Evolutionary conservation across 2,797 vertebrate species (phyloP).

Genomic region (Dendrocincla fuliginosa): DNA sequence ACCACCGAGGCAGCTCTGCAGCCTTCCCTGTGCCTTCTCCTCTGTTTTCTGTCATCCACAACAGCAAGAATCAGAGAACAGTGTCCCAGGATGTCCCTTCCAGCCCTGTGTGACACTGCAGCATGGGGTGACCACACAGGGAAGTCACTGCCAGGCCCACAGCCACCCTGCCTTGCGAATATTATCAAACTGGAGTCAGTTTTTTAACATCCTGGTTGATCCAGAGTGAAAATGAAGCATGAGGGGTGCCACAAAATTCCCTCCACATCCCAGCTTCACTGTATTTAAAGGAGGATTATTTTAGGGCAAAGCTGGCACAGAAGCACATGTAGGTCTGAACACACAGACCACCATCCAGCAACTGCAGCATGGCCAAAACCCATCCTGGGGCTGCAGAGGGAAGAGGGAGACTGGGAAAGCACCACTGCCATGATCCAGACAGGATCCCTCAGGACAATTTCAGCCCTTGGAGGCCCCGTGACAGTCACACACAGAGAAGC

Average conservation of each 20-base stretch:
- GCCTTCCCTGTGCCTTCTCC: not conserved
- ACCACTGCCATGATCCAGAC: not conserved
- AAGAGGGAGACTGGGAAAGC: not conserved
- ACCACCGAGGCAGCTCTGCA: not conserved
- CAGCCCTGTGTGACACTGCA: not conserved
- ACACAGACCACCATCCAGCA: not conserved
- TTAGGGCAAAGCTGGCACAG: not conserved
- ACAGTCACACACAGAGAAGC: not conserved
- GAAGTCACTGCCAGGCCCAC: not conserved
- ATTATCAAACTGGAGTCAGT: not conserved
- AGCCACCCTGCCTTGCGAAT: not conserved
- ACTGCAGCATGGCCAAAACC: not conserved
- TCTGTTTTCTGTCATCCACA: not conserved
- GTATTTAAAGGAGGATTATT: not conserved
- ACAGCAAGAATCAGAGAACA: not conserved
- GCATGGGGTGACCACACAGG: not conserved
- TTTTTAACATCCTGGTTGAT: not conserved
- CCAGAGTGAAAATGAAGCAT: not conserved
- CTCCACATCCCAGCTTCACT: not conserved
- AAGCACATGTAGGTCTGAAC: not conserved
- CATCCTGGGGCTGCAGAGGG: not conserved
- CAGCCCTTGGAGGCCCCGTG: fast-evolving
- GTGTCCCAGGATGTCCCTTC: not conserved
- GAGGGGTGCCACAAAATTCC: not conserved
- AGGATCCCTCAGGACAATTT: not conserved